Percentiles rank a stretch among this genome's conserved stretches.
phyloP scores from a whole-genome alignment of 2,113 vertebrate genomes.

The Tauraco erythrolophus region DNA sequence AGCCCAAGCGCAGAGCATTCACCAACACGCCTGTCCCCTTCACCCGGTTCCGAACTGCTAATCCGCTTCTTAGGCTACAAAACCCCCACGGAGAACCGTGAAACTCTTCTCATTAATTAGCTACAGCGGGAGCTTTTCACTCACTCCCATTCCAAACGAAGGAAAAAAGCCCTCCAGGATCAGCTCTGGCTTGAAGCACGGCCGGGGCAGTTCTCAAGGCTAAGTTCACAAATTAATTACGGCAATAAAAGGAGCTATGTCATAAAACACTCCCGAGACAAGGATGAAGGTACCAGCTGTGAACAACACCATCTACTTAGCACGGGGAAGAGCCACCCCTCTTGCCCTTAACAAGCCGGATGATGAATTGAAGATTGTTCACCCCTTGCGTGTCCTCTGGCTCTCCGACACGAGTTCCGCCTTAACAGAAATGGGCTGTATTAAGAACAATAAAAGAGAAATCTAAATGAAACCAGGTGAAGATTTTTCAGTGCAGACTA shows the following conservation, averaged over 20 bases:
- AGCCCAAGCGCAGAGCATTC: not conserved
- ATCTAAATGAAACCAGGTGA: slow-evolving; percentile 37
- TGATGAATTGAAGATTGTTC: not conserved
- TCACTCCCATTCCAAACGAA: not conserved
- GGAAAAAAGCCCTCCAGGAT: not conserved
- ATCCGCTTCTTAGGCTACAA: not conserved
- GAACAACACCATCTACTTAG: not conserved
- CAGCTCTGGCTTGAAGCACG: not conserved
- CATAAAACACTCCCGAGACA: not conserved
- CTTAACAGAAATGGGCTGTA: not conserved
- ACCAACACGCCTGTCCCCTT: not conserved
- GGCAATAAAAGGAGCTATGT: slow-evolving; percentile 38
- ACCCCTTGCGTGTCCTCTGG: not conserved
- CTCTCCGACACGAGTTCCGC: not conserved
- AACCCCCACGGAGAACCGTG: not conserved
- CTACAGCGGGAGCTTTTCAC: not conserved
- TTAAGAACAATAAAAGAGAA: slow-evolving; percentile 3
- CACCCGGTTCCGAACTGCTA: not conserved
- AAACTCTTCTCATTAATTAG: slow-evolving; percentile 8
- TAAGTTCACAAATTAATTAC: slow-evolving; percentile 60
- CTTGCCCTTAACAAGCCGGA: not conserved
- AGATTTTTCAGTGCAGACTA: not conserved
- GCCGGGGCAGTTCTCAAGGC: slow-evolving; percentile 18
- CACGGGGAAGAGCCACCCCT: not conserved
- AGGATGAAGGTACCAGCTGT: slow-evolving; percentile 19